These are phyloP conservation scores for Melolontha melolontha DNA, from an alignment of 2,888 invertebrate species.

Conservation along the genomic window DNA sequence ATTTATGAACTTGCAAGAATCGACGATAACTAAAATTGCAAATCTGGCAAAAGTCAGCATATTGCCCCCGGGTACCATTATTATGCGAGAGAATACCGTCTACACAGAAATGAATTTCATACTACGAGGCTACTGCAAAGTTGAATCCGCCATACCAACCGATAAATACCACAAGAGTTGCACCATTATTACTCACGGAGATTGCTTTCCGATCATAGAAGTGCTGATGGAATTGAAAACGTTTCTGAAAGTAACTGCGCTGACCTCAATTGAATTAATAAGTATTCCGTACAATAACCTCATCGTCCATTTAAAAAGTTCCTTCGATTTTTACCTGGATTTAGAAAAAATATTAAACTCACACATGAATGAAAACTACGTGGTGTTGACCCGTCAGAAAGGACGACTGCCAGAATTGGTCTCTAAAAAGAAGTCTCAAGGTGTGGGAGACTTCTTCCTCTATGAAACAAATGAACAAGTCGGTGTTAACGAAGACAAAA, in stretches of 20 bases:
- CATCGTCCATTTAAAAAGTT: constrained; percentile 40
- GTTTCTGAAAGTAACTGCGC: constrained; percentile 41
- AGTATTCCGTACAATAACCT: constrained; percentile 39
- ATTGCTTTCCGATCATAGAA: constrained; percentile 47
- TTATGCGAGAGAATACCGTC: constrained; percentile 28
- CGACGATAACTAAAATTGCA: constrained; percentile 21
- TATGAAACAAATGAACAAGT: constrained; percentile 45
- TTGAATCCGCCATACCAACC: constrained; percentile 44
- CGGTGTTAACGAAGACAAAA: constrained; percentile 31
- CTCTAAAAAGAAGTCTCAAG: constrained; percentile 40
- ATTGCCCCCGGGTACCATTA: constrained; percentile 42
- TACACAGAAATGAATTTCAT: constrained; percentile 41
- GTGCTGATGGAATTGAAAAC: constrained; percentile 44
- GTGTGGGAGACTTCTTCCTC: constrained; percentile 43
- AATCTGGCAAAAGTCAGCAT: constrained; percentile 29
- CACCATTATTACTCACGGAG: constrained; percentile 41
- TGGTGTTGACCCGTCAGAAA: constrained; percentile 36
- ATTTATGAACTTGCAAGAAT: constrained; percentile 40
- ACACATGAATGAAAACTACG: constrained; percentile 38
- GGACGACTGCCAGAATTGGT: constrained; percentile 45
- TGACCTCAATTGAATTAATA: constrained; percentile 46
- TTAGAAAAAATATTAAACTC: constrained; percentile 20
- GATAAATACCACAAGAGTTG: constrained; percentile 41
- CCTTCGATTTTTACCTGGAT: constrained; percentile 25
- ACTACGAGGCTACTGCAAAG: constrained; percentile 45